These are phyloP conservation scores for Synanthedon myopaeformis DNA, from an alignment of 2,888 invertebrate species.

Conservation along the genomic window DNA sequence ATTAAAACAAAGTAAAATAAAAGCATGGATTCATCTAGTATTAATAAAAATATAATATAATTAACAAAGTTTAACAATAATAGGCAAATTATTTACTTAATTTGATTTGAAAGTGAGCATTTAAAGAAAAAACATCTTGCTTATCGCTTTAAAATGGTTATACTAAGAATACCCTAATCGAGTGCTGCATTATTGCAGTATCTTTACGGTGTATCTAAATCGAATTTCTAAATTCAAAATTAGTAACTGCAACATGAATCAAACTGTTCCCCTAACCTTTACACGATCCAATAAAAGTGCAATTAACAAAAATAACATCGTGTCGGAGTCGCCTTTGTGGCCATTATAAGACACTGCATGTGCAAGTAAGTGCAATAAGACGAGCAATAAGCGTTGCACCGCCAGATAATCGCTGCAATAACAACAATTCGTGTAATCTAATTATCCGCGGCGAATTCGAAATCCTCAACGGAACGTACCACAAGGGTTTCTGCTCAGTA, in stretches of 20 bases:
- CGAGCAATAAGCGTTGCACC: slow-evolving; percentile 31
- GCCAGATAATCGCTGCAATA: slow-evolving; percentile 42
- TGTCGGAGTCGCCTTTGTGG: slow-evolving; percentile 22
- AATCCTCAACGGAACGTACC: slow-evolving; percentile 2
- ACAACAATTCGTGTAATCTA: slow-evolving; percentile 50
- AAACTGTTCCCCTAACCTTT: neutral
- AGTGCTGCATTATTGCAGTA: too few species aligned
- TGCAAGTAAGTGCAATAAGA: slow-evolving; percentile 27
- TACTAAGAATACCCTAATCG: too few species aligned
- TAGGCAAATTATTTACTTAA: too few species aligned
- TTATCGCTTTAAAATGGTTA: too few species aligned
- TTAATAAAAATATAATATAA: too few species aligned
- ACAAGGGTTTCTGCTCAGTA: too few species aligned
- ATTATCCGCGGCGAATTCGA: slow-evolving; percentile 29
- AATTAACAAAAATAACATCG: slow-evolving; percentile 33
- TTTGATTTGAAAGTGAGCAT: too few species aligned
- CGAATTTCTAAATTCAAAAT: slow-evolving; percentile 15
- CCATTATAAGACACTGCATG: slow-evolving; percentile 14
- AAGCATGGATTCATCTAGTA: too few species aligned
- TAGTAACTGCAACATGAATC: neutral
- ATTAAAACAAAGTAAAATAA: too few species aligned
- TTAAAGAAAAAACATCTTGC: too few species aligned
- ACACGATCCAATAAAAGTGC: slow-evolving; percentile 19
- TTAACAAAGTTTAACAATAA: too few species aligned
- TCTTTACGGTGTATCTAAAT: slow-evolving; percentile 9